Evolutionary conservation across 37 sponge, comb jelly and placozoan genomes (phyloP), one percentile per base, ranked within the genome.

Genomic region (Chondrosia reniformis): DNA sequence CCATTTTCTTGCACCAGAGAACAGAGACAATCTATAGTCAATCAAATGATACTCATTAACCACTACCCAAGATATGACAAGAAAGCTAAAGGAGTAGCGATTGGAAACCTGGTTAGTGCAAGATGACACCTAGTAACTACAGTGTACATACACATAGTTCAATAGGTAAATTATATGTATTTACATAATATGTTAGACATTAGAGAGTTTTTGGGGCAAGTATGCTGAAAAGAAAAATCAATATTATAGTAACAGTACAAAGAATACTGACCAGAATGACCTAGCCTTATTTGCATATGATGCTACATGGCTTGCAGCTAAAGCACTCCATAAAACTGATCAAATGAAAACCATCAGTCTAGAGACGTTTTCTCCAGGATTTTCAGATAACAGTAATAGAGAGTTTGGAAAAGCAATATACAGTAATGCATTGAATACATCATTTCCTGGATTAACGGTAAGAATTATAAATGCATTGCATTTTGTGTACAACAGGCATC

Each of bases 241-340:
- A 6, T 13, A 59, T 13, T 59, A 30, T 13, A 59, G 28, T 13
- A 6, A 59, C n/a, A 19, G 30, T 13, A 30, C 61, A 6, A 59
- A 30, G 6, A 25, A 59, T 59, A 25, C 61, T 6, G 28, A 59
- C 28, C 30, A 59, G 8, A 59, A 6, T 30, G 22, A 59, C 4
- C 17, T 19, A 6, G 7, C 61, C 6, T 30, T 30, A 6, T 59
- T 59, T 13, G 61, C 17, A 7, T 79, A 84, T 45, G 89, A 89
- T 81, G 79, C 85, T 15, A 56, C 84, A n/a, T 85, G 85, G 85
- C 28, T 81, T 22, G 82, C 74, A 30, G 89, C 79, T 13, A 82
- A 81, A 1, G 85, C 82, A 36, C 82, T 89, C 1, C 58, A 84
- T 41, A 41, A 1, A 37, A 37, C 42, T 17, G 37, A 69, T 13